Evolutionary conservation across 2,888 invertebrate genomes (phyloP), one percentile per base, ranked within the genome.

Genomic region (Cheilosia variabilis): DNA sequence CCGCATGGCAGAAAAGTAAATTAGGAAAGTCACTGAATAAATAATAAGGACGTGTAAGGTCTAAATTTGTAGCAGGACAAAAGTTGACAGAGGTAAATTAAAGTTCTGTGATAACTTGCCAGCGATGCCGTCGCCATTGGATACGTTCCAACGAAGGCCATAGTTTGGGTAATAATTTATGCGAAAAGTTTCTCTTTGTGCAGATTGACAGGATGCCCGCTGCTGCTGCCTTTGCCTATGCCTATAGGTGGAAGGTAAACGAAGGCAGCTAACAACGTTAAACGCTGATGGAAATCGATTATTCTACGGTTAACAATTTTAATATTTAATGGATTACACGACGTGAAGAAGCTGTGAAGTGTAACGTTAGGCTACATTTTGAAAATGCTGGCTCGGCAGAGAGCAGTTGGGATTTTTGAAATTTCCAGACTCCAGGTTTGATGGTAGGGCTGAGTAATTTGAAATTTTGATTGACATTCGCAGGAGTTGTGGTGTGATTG

Each of bases 241-340:
- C n/a, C n/a, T 27, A 31, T 31, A 22, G 22, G 41, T 37, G 68
- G 57, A 47, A 13, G 50, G 7, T 17, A 7, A 27, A 53, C 31
- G 41, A 31, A 34, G 69, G 22, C 52, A 78, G 57, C 63, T 71
- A 78, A 78, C 55, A 50, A 34, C 45, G 31, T 69, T 69, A 69
- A 72, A 58, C 24, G 19, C 50, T 65, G 47, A 63, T 55, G 71
- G 58, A 78, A 72, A 79, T 72, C 78, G 78, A 79, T 79, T 65
- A 71, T 63, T 43, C 27, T 17, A 57, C 45, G 62, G 62, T 78
- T 78, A 60, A 15, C 31, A 63, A 78, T 69, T 60, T 77, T 62
- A 69, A 62, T 62, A 69, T 69, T 62, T 47, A 27, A 72, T 52
- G 43, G 72, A 41, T 68, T 34, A 68, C 66, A 68, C 4, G 66